phyloP scores from a whole-genome alignment of 2,888 invertebrate genomes.

The Amblyjoppa proteus region DNA sequence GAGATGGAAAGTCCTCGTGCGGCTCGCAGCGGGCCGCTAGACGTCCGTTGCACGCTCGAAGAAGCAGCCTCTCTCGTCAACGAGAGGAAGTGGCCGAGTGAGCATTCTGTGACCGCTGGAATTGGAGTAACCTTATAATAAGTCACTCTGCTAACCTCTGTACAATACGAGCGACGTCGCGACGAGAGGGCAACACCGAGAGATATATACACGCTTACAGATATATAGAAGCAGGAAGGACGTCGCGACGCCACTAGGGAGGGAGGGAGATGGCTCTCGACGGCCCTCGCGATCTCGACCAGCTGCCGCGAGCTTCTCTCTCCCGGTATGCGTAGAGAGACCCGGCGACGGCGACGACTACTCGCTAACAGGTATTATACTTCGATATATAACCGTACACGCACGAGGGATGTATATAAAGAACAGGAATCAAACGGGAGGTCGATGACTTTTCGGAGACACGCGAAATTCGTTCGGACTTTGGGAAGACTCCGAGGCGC shows the following conservation, averaged over 20 bases:
- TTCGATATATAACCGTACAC: conserved; percentile 26
- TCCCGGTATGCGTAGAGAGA: background rate
- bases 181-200: conserved; percentile 11
- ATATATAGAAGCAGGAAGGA: conserved; percentile 42
- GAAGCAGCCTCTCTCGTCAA: conserved; percentile 62
- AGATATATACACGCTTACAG: background rate
- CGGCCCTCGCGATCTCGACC: conserved; percentile 10
- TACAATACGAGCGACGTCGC: conserved; percentile 58
- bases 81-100: conserved; percentile 76
- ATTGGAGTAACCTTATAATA: conserved; percentile 76
- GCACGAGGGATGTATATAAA: conserved; percentile 12
- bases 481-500: background rate
- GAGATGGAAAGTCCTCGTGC: conserved; percentile 61
- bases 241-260: conserved; percentile 39
- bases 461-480: conserved; percentile 58
- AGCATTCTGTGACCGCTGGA: conserved; percentile 70
- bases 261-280: background rate
- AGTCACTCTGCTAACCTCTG: conserved; percentile 64
- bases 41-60: conserved; percentile 63
- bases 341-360: conserved; percentile 14
- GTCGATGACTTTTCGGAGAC: conserved; percentile 58
- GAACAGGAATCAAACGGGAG: conserved; percentile 51
- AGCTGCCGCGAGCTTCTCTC: conserved; percentile 15
- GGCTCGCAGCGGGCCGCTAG: conserved; percentile 23
- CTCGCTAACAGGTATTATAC: conserved; percentile 49